Conservation (phyloP, 2,888 invertebrate genomes). For the Glyphotaelius pellucidus region DNA sequence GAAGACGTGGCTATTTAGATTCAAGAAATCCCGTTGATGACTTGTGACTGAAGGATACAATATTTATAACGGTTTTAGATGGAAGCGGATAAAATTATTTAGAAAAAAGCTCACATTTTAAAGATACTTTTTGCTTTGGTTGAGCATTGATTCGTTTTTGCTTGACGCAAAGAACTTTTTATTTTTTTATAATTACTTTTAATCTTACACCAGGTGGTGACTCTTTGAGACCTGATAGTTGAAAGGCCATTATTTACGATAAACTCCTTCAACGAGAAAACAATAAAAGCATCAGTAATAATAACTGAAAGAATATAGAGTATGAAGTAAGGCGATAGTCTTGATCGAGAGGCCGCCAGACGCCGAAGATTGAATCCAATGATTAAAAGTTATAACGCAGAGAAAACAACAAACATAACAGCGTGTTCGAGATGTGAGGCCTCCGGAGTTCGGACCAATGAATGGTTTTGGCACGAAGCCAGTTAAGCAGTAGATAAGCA, state of each 20-base stretch:
- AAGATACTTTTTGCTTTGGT: background rate
- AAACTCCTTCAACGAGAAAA: background rate
- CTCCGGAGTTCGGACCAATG: background rate
- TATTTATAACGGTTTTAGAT: background rate
- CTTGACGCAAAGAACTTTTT: background rate
- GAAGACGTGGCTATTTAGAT: background rate
- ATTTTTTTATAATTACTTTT: background rate
- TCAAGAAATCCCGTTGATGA: background rate
- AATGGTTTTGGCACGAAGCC: conserved; percentile 33
- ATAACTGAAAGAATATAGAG: background rate
- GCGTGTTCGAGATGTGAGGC: background rate
- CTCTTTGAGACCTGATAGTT: background rate
- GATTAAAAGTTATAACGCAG: background rate
- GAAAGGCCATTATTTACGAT: background rate
- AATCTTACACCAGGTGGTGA: background rate
- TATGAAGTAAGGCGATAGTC: background rate
- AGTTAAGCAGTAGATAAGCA: background rate
- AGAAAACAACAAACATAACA: conserved; percentile 8
- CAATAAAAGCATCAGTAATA: background rate
- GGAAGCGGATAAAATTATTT: background rate
- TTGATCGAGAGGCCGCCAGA: background rate
- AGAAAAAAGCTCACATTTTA: background rate
- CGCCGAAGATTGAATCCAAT: background rate
- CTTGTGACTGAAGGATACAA: background rate
- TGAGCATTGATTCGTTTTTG: background rate